A percentile compares a stretch with the other conserved stretches of the same genome.
phyloP scores from a whole-genome alignment of 2,113 vertebrate species.

The Haemorhous mexicanus region DNA sequence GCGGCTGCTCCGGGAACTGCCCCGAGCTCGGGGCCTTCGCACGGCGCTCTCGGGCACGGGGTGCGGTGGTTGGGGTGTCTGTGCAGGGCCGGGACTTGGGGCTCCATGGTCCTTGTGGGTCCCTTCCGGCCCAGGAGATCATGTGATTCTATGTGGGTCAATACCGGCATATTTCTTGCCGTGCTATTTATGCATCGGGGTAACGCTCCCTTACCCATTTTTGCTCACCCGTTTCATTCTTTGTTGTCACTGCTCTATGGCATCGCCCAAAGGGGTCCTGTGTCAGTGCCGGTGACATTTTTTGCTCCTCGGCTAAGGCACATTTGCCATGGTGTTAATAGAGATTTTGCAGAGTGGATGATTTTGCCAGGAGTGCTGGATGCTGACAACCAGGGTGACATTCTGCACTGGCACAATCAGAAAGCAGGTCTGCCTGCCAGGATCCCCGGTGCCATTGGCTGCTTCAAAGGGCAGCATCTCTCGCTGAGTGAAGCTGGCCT shows the following conservation, averaged over 20 bases:
- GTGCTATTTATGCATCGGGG: fast-evolving
- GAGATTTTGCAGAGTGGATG: not conserved
- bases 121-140: not conserved
- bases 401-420: not conserved
- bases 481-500: not conserved
- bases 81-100: not conserved
- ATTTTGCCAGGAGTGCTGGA: not conserved
- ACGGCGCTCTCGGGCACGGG: not conserved
- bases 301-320: not conserved
- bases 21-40: fast-evolving
- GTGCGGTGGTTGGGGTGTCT: no score
- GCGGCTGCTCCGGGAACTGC: fast-evolving
- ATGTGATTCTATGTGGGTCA: not conserved
- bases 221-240: not conserved
- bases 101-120: not conserved
- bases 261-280: fast-evolving
- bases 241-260: not conserved
- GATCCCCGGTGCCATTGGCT: not conserved
- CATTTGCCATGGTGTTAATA: fast-evolving
- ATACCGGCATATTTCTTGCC: fast-evolving
- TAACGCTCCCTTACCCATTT: fast-evolving
- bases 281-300: fast-evolving
- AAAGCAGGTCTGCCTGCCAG: not conserved
- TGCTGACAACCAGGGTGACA: not conserved
- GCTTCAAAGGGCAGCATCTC: not conserved